Conservation (phyloP, 2,113 vertebrate species). For the Microtus pennsylvanicus region DNA sequence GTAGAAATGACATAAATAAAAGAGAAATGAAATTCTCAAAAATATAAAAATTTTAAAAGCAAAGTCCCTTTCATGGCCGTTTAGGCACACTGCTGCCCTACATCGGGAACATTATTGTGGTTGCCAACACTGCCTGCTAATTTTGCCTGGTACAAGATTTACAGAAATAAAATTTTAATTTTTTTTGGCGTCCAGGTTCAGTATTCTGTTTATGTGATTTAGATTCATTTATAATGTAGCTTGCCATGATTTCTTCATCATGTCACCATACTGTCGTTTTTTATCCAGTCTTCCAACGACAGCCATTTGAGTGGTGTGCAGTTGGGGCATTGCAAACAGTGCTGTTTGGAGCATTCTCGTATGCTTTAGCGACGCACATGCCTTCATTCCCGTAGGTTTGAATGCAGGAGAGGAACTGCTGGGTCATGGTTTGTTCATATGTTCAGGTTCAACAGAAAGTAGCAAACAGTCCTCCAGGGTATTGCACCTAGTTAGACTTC, state of each 20-base stretch:
- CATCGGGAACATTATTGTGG: background rate
- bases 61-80: background rate
- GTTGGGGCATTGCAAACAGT: background rate
- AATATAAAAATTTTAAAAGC: background rate
- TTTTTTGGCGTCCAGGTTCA: background rate
- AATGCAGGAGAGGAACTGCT: background rate
- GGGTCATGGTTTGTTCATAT: background rate
- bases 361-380: background rate
- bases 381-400: background rate
- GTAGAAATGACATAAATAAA: background rate
- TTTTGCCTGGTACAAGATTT: constrained; percentile 50
- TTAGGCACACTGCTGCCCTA: background rate
- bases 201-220: constrained; percentile 18
- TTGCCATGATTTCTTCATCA: background rate
- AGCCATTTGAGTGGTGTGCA: background rate
- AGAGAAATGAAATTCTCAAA: background rate
- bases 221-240: background rate
- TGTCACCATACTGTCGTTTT: background rate
- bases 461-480: background rate
- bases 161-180: constrained; percentile 18
- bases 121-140: constrained; percentile 3
- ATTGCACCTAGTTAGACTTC: background rate
- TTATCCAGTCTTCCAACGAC: constrained; percentile 10
- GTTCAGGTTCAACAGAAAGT: background rate
- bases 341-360: background rate